phyloP scores from a whole-genome alignment of 2,113 vertebrate species.

The Panthera tigris region DNA sequence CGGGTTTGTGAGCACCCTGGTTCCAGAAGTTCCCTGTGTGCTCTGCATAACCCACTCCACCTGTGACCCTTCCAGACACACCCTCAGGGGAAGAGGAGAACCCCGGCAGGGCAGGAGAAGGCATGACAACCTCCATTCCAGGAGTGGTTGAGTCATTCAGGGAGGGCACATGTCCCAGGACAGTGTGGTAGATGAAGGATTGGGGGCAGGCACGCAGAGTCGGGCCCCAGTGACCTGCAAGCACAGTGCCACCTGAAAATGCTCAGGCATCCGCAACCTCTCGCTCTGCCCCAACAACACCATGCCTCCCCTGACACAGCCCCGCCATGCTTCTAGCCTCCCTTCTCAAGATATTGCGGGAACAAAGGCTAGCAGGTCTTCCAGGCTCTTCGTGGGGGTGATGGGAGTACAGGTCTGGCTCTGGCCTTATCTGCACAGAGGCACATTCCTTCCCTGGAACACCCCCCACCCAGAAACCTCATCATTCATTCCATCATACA shows the following conservation, averaged over 20 bases:
- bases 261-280: background rate
- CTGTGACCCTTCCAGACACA: background rate
- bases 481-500: slow-evolving; percentile 63
- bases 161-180: background rate
- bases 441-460: background rate
- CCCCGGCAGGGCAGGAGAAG: background rate
- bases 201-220: background rate
- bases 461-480: background rate
- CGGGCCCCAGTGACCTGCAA: background rate
- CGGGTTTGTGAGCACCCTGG: background rate
- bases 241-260: background rate
- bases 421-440: background rate
- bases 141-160: background rate
- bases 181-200: background rate
- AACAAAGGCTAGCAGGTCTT: slow-evolving; percentile 48
- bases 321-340: background rate
- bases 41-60: background rate
- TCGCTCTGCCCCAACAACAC: background rate
- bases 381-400: background rate
- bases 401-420: background rate
- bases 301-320: background rate
- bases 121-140: background rate
- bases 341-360: background rate
- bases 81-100: background rate
- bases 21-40: background rate